Conservation (phyloP, 2,888 invertebrate genomes). For the Cheilosia pagana region DNA sequence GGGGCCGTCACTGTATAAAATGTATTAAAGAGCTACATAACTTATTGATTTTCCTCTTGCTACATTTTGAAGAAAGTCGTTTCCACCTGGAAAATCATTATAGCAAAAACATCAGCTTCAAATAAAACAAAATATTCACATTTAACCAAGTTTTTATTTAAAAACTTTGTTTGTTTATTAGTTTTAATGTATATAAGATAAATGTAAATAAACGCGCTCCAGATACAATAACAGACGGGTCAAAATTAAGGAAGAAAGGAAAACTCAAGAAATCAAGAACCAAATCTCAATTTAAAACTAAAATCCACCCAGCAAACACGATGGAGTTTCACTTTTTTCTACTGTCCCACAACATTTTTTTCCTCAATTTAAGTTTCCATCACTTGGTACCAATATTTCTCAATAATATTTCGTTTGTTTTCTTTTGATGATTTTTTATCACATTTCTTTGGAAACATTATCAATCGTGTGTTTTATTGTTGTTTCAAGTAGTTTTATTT, state of each 20-base stretch:
- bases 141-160: constrained; percentile 48
- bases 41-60: too few species aligned
- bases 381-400: constrained; percentile 48
- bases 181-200: constrained; percentile 19
- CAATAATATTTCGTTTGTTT: constrained; percentile 12
- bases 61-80: too few species aligned
- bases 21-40: too few species aligned
- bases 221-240: constrained; percentile 24
- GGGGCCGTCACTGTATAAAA: too few species aligned
- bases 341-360: constrained; percentile 13
- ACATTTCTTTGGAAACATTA: constrained; percentile 70
- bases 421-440: constrained; percentile 49
- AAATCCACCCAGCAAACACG: constrained; percentile 30
- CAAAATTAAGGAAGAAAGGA: constrained; percentile 18
- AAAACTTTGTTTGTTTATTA: constrained; percentile 41
- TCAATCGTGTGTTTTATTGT: constrained; percentile 41
- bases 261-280: constrained; percentile 36
- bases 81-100: too few species aligned
- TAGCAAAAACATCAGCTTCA: background rate
- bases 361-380: constrained; percentile 6
- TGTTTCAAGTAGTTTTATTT: constrained; percentile 32
- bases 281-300: constrained; percentile 42
- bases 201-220: constrained; percentile 58
- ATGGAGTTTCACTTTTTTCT: constrained; percentile 21
- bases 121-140: constrained; percentile 50